These are phyloP conservation scores for Oenanthe melanoleuca DNA, from an alignment of 2,113 vertebrate genomes.

Conservation along the genomic window DNA sequence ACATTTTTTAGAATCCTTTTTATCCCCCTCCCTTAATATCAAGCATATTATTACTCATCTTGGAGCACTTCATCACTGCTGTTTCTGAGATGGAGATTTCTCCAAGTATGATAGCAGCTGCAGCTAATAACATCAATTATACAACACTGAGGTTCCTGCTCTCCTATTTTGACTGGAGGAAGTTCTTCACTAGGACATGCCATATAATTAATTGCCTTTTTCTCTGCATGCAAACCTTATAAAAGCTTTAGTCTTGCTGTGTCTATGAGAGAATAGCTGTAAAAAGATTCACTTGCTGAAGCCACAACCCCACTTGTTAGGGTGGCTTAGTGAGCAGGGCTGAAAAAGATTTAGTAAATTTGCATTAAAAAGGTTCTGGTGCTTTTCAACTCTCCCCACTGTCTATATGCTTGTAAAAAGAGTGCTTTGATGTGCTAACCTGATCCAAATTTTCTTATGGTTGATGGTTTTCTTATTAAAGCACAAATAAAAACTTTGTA, in stretches of 20 bases:
- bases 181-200: neutral
- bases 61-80: constrained; percentile 8
- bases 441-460: neutral
- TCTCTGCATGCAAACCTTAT: neutral
- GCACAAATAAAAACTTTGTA: neutral
- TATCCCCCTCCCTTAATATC: neutral
- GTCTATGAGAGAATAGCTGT: accelerated
- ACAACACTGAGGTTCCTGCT: neutral
- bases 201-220: neutral
- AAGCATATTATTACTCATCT: neutral
- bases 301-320: neutral
- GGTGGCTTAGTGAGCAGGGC: neutral
- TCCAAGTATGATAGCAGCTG: constrained; percentile 1
- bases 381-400: neutral
- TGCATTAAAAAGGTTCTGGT: neutral
- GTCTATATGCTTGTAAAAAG: neutral
- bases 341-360: neutral
- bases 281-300: neutral
- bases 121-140: neutral
- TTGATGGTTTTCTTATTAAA: neutral
- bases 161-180: neutral
- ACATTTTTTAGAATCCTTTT: neutral
- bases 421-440: neutral
- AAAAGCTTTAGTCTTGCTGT: neutral
- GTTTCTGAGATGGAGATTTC: constrained; percentile 8